Evolutionary conservation across 2,888 invertebrate species (phyloP), one percentile per base, ranked within the genome.

Genomic region (Laspeyria flexula): DNA sequence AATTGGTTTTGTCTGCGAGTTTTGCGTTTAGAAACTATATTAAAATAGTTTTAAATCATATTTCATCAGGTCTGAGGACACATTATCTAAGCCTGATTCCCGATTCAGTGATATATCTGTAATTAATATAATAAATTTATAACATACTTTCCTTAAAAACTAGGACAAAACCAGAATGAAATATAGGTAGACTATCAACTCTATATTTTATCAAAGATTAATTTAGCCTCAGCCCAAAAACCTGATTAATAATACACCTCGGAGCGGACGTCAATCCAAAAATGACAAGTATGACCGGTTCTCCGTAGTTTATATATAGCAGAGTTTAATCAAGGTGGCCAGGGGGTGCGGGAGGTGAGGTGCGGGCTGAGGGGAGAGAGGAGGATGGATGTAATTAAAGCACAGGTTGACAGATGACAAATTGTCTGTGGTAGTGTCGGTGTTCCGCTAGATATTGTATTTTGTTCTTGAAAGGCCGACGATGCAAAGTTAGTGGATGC

Each of bases 381-480:
- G 39, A 46, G 43, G 54, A 55, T 58, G 49, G 57, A 55, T 63
- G 87, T 83, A 88, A 90, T 90, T 88, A 88, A 83, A 81, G 81
- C 77, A 73, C 85, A 86, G 83, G 86, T 86, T 86, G 90, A 88
- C 90, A 86, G 78, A 63, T 86, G 89, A 90, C 88, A 84, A 88
- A 90, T 88, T 75, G 85, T 63, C 73, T 65, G 77, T 71, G 77
- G 74, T 62, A 44, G 41, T 51, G 44, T 29, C 73, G 69, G 71
- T 63, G 70, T 62, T 70, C 67, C 67, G 68, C 64, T 70, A 63
- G 72, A 69, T 71, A 73, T 75, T 78, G 77, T 67, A 67, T 74
- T 73, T 72, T 74, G 68, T 71, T 72, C 67, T 60, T 59, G 57
- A 52, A 61, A 51, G 41, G 45, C 51, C 39, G 44, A 41, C 44